These are phyloP conservation scores for Caiman crocodilus DNA, from an alignment of 2,797 vertebrate genomes.

Conservation along the genomic window DNA sequence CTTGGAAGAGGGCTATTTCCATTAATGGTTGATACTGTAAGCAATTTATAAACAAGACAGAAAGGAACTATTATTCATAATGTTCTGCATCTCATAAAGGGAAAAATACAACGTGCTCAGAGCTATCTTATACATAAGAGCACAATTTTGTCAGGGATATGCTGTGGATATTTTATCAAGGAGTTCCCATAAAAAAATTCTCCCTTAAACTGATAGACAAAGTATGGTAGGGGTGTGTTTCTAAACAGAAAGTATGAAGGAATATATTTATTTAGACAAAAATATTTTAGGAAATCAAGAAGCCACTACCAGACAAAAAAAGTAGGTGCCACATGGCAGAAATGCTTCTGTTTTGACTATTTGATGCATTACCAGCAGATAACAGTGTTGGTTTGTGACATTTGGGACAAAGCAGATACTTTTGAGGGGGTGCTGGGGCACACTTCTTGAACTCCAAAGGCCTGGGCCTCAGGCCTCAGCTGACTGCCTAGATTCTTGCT, in stretches of 20 bases:
- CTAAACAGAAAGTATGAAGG: neutral
- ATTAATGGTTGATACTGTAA: slow-evolving; percentile 36
- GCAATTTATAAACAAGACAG: slow-evolving; percentile 41
- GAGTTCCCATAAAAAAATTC: neutral
- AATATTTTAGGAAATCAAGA: slow-evolving; percentile 14
- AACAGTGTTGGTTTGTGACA: neutral
- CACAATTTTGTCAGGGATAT: neutral
- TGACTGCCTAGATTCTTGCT: neutral
- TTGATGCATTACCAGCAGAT: neutral
- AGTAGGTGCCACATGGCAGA: neutral
- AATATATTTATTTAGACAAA: slow-evolving; percentile 4
- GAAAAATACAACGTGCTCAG: slow-evolving; percentile 11
- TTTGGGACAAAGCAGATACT: neutral
- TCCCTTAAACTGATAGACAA: neutral
- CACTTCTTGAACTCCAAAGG: neutral
- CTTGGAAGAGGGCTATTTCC: slow-evolving; percentile 46
- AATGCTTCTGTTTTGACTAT: neutral
- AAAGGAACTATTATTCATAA: slow-evolving; percentile 31
- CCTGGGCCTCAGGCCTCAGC: neutral
- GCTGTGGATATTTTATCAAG: slow-evolving; percentile 20
- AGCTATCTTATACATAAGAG: neutral
- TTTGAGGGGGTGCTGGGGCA: neutral
- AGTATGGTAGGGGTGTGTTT: neutral
- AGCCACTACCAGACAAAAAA: slow-evolving; percentile 8
- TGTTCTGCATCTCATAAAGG: neutral